Conservation (phyloP, 2,797 vertebrate genomes). For the Scomberomorus guttatus region DNA sequence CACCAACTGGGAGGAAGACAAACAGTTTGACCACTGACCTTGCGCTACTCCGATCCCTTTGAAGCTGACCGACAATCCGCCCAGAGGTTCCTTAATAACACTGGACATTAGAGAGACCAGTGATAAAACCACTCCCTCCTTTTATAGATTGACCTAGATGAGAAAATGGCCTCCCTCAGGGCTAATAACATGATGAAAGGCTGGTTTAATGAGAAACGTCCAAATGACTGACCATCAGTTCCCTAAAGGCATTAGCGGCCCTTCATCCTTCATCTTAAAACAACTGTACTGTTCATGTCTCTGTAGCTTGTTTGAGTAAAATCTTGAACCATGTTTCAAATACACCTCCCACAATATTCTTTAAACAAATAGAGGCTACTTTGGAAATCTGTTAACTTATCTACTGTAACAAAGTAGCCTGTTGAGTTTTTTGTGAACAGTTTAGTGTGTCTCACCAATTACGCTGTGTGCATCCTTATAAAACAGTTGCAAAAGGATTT, state of each 20-base stretch:
- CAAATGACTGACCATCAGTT: constrained; percentile 45
- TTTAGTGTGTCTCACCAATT: no score
- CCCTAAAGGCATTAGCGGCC: constrained; percentile 7
- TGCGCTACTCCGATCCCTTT: constrained; percentile 49
- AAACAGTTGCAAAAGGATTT: no score
- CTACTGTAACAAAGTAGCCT: background rate
- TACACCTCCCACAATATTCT: background rate
- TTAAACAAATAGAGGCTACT: background rate
- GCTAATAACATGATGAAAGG: constrained; percentile 61
- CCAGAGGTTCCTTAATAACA: constrained; percentile 55
- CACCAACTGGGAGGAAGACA: constrained; percentile 48
- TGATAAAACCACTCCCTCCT: constrained; percentile 58
- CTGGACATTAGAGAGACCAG: constrained; percentile 55
- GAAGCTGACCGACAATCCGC: constrained; percentile 61
- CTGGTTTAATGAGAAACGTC: constrained; percentile 53
- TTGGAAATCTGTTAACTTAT: background rate
- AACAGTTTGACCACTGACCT: constrained; percentile 68
- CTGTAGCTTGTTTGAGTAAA: background rate
- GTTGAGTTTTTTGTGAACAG: no score
- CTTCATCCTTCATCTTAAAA: background rate
- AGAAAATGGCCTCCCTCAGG: constrained; percentile 53
- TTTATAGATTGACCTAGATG: constrained; percentile 62
- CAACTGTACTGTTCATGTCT: background rate
- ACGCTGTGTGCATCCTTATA: no score
- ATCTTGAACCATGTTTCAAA: background rate